phyloP scores from a whole-genome alignment of 2,888 invertebrate genomes.

The Encarsia formosa region DNA sequence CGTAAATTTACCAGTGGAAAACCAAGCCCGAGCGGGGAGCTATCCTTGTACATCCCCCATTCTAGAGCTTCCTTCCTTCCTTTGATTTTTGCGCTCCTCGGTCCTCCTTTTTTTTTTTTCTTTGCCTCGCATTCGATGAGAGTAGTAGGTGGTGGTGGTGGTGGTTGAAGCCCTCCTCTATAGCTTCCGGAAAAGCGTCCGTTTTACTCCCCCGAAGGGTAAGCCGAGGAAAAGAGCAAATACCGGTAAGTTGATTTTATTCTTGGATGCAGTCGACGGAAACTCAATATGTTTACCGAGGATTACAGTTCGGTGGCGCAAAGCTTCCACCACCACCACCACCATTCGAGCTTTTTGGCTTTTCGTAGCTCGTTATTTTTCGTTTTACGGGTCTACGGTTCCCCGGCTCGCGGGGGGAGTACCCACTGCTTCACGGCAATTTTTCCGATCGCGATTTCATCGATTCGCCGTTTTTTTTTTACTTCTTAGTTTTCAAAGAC shows the following conservation, averaged over 20 bases:
- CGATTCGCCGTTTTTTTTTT: too few species aligned
- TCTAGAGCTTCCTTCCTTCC: not conserved
- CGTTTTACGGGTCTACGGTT: too few species aligned
- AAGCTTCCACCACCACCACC: not conserved
- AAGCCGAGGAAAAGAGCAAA: slow-evolving; percentile 6
- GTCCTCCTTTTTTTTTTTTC: not conserved
- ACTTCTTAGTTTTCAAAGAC: too few species aligned
- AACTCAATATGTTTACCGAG: slow-evolving; percentile 23
- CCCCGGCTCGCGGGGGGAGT: too few species aligned
- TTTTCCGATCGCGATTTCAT: too few species aligned
- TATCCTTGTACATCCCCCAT: not conserved
- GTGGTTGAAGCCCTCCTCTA: not conserved
- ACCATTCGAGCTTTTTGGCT: too few species aligned
- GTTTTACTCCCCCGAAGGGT: not conserved
- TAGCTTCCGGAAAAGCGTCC: slow-evolving; percentile 1
- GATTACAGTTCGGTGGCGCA: slow-evolving; percentile 14
- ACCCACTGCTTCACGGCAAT: too few species aligned
- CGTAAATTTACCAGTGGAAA: slow-evolving; percentile 7
- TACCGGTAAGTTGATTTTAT: slow-evolving; percentile 21
- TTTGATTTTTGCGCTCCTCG: not conserved
- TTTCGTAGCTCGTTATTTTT: too few species aligned
- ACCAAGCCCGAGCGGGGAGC: not conserved
- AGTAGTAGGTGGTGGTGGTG: not conserved
- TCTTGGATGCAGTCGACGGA: slow-evolving; percentile 19
- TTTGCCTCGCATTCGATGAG: not conserved